phyloP scores from a whole-genome alignment of 1,140 invertebrate genomes.

The Tetragnatha versicolor region DNA sequence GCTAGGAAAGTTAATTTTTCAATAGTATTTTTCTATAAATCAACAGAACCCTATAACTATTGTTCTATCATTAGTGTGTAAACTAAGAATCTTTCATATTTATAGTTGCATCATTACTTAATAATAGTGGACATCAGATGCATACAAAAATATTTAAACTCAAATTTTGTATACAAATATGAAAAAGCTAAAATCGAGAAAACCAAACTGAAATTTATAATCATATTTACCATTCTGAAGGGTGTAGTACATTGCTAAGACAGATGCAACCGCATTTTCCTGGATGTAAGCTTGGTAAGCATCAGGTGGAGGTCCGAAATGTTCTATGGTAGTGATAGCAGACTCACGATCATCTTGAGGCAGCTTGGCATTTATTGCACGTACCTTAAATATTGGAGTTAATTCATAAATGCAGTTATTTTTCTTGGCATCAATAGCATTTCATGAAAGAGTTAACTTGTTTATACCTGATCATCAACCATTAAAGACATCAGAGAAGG shows the following conservation, averaged over 20 bases:
- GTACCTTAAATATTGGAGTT: constrained; percentile 66
- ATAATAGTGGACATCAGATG: no score
- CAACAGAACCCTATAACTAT: no score
- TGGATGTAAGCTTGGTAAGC: constrained; percentile 86
- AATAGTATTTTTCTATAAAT: no score
- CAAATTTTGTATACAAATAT: not conserved
- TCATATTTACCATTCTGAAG: constrained; percentile 79
- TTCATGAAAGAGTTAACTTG: not conserved
- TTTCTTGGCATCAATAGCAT: not conserved
- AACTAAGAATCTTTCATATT: no score
- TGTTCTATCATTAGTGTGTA: no score
- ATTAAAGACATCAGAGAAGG: constrained; percentile 93
- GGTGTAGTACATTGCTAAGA: constrained; percentile 94
- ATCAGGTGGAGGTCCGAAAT: constrained; percentile 90
- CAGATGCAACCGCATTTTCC: constrained; percentile 87
- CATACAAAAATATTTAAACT: not conserved
- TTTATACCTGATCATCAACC: constrained; percentile 86
- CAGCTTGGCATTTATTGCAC: constrained; percentile 82
- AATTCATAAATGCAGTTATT: not conserved
- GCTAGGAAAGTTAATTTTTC: no score
- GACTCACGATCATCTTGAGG: constrained; percentile 93
- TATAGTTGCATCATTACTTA: no score
- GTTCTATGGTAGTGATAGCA: constrained; percentile 91
- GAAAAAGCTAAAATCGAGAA: no score
- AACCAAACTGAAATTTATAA: not conserved